Percentiles rank a stretch among this genome's conserved stretches.
These are phyloP conservation scores for Octopus bimaculoides DNA, from an alignment of 1,140 invertebrate species.

Conservation along the genomic window DNA sequence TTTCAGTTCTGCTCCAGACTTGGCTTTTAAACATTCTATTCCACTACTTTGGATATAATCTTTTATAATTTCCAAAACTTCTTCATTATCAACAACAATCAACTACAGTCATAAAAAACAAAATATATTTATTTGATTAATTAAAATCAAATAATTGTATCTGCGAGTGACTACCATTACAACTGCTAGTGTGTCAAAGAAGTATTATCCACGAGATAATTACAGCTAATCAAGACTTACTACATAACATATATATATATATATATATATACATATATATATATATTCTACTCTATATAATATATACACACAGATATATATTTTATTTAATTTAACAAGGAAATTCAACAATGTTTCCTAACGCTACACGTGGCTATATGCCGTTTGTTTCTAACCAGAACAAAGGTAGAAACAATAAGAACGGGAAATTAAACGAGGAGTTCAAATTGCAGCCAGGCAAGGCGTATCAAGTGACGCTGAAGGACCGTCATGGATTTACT, in stretches of 20 bases:
- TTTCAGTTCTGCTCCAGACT: background rate
- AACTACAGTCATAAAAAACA: background rate
- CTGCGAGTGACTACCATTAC: background rate
- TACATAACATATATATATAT: conserved; percentile 2
- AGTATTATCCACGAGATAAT: conserved; percentile 19
- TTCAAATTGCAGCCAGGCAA: conserved; percentile 27
- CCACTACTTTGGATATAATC: background rate
- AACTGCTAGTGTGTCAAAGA: background rate
- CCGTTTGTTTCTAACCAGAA: conserved; percentile 41
- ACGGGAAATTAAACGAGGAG: conserved; percentile 27
- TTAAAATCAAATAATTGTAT: too few species aligned
- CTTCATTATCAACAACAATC: background rate
- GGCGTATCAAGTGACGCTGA: conserved; percentile 47
- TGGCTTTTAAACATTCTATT: background rate
- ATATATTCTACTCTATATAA: conserved; percentile 13
- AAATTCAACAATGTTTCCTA: conserved; percentile 43
- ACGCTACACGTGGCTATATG: conserved; percentile 51
- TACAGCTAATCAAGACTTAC: background rate
- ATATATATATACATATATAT: conserved; percentile 19
- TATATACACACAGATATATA: background rate
- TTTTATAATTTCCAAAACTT: background rate
- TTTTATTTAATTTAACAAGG: conserved; percentile 12
- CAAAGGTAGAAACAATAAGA: conserved; percentile 31
- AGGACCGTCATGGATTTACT: conserved; percentile 44
- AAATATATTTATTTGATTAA: too few species aligned